Evolutionary conservation across 2,888 invertebrate species (phyloP), one percentile per base, ranked within the genome.

Genomic region (Drosophila koepferae): DNA sequence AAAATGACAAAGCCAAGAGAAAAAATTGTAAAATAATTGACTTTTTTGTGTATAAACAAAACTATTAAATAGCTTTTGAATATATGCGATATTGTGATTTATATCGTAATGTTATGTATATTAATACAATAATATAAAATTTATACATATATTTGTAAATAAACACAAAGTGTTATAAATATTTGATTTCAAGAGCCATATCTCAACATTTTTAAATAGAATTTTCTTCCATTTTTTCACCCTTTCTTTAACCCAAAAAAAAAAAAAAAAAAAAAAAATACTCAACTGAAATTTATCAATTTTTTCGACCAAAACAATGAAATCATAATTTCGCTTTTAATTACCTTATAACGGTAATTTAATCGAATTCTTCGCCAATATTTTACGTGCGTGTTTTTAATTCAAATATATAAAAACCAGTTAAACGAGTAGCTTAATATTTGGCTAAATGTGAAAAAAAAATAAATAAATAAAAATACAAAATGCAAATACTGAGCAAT

Each of bases 401-500:
- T 65, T 31, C 31, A 56, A 67, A 53, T n/a, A 64, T 63, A 65
- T 63, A 60, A 53, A 83, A 86, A 86, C 90, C 83, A 60, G 86
- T 85, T 82, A 20, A 20, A 28, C 67, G 62, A 48, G 66, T 74
- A 69, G 68, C 54, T 58, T 55, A 55, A 67, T 58, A 63, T 67
- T 82, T 74, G 54, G 16, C 38, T 58, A 63, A 79, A 72, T 71
- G 54, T 54, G 54, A 38, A 54, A 6, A 36, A 34, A n/a, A 28
- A 58, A 74, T 40, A 60, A n/a, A n/a, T n/a, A 64, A 56, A 16
- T 46, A 56, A 51, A 80, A 56, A 7, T 14, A 46, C 65, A 88
- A 89, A 86, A 86, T 90, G 86, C 89, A 89, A 74, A 87, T 64
- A 79, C 87, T 82, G 66, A 72, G 66, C 58, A 75, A 61, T 54